phyloP scores from a whole-genome alignment of 2,113 vertebrate genomes.

The Neofelis nebulosa region DNA sequence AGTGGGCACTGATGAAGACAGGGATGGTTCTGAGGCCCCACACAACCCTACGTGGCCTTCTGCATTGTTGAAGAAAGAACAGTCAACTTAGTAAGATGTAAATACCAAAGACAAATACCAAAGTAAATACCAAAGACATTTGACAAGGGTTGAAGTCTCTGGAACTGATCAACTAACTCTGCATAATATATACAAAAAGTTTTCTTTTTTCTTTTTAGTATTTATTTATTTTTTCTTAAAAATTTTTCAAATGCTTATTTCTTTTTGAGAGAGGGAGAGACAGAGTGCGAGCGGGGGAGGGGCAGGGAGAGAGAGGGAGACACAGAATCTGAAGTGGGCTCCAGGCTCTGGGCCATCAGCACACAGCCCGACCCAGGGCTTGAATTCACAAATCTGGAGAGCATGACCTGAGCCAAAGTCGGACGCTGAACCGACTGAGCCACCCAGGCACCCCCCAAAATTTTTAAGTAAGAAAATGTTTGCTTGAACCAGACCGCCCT shows the following conservation, averaged over 20 bases:
- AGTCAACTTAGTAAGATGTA: not conserved
- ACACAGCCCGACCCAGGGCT: too few relatives aligned
- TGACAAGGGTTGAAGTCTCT: conserved; percentile 30
- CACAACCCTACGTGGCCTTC: not conserved
- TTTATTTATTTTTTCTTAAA: too few relatives aligned
- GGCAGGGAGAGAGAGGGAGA: too few relatives aligned
- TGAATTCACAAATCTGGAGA: too few relatives aligned
- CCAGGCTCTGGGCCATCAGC: too few relatives aligned
- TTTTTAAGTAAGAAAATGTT: not conserved
- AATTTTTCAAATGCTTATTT: too few relatives aligned
- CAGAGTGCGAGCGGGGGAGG: too few relatives aligned
- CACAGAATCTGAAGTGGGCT: too few relatives aligned
- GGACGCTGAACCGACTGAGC: too few relatives aligned
- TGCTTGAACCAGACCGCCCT: not conserved
- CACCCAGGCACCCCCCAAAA: not conserved
- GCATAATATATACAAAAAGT: not conserved
- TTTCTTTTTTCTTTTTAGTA: not conserved
- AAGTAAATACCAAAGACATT: conserved; percentile 24
- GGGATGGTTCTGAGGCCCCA: not conserved
- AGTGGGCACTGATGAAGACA: not conserved
- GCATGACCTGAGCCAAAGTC: too few relatives aligned
- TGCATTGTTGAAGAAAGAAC: not conserved
- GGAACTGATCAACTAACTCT: conserved; percentile 13
- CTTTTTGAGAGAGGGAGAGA: too few relatives aligned
- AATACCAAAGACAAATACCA: not conserved